These are phyloP conservation scores for Rhegmatorhina hoffmannsi DNA, from an alignment of 2,113 vertebrate genomes.

Conservation along the genomic window DNA sequence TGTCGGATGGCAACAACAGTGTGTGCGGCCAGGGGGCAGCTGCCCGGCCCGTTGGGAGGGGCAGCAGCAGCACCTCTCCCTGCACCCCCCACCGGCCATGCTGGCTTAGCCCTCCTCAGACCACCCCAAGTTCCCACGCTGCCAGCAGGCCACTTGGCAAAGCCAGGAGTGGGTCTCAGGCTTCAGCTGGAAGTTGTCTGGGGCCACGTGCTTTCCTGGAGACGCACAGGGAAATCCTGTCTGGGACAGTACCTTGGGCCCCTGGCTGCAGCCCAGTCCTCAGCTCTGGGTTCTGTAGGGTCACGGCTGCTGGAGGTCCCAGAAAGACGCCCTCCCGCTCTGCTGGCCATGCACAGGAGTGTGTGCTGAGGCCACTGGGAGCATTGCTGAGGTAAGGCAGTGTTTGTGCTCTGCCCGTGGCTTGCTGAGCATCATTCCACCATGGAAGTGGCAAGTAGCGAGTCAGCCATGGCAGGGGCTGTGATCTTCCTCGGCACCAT, in stretches of 20 bases:
- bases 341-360: fast-evolving
- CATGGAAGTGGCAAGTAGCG: fast-evolving
- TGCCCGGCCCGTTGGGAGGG: background rate
- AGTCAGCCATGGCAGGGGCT: background rate
- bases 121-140: background rate
- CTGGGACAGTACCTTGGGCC: background rate
- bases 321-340: background rate
- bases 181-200: background rate
- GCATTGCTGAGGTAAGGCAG: background rate
- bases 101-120: fast-evolving
- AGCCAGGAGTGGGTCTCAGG: fast-evolving
- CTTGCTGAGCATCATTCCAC: fast-evolving
- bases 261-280: background rate
- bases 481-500: background rate
- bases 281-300: background rate
- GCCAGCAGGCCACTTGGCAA: background rate
- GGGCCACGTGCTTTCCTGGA: background rate
- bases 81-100: fast-evolving
- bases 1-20: constrained; percentile 40
- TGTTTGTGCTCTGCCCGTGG: fast-evolving
- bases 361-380: fast-evolving
- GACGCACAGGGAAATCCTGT: background rate
- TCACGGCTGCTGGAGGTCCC: background rate
- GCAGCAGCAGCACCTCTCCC: background rate
- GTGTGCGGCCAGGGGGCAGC: background rate